Base-by-base conservation (phyloP, 2,888 invertebrate species). In the Polyommatus iphigenia region DNA sequence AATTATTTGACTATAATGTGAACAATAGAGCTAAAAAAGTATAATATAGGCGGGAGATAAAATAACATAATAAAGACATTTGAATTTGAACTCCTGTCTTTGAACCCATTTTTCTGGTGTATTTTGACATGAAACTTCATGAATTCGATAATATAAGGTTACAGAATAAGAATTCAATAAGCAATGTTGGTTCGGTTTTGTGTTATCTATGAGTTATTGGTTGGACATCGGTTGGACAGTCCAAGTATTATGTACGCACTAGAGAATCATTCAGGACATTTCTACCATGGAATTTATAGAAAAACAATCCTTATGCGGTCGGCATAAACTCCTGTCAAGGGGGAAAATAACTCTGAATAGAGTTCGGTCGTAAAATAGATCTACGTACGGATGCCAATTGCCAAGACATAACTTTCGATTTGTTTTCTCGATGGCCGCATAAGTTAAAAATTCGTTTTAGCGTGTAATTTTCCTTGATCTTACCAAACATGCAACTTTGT, bases 321-420 rank as follows among this genome's bases (percentile, higher is more conserved):
- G 54, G 13, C 18, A 54, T 18, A 15, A 54, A 1, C 0, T 54
- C 5, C 15, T 18, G 18, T 54, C 18, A 54, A 50, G 18, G 3
- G 54, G 54, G 4, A 54, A 54, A 54, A 54, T 4, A 18, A 0
- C 18, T 54, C 5, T 13, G 4, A 50, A 3, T 54, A 18, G 13
- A 50, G 3, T 50, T 10, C 3, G 4, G 50, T 24, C n/a, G 1
- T 24, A 62, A 24, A 20, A 24, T 10, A 62, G 24, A 54, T n/a
- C n/a, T n/a, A 59, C 57, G n/a, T 59, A 20, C 3, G 24, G 20
- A 24, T 24, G 24, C 62, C 62, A 24, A 59, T 10, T 24, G 24
- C 62, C 62, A 24, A 59, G 20, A 24, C 62, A 62, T 62, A 24
- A 62, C 62, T 62, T 62, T 62, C 62, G 24, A 10, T 59, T 59